These are phyloP conservation scores for Sebastiscus albofasciatus DNA, from an alignment of 2,797 vertebrate genomes.

Conservation along the genomic window DNA sequence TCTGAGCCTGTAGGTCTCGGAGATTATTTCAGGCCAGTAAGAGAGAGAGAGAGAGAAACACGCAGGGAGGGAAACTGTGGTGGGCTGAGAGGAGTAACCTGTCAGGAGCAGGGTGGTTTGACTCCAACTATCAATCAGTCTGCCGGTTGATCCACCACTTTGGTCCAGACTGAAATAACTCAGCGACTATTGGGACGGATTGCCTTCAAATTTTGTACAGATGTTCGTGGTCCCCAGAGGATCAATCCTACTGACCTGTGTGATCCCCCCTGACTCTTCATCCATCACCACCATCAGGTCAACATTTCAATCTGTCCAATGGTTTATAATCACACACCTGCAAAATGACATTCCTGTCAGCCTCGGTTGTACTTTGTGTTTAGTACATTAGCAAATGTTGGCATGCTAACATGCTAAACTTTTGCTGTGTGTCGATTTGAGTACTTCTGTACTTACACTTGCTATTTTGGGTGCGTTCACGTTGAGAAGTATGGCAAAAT, in stretches of 20 bases:
- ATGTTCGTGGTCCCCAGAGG: background rate
- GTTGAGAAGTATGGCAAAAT: no score
- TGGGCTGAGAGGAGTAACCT: constrained; percentile 11
- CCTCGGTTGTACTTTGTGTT: background rate
- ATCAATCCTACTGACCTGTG: background rate
- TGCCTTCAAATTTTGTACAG: background rate
- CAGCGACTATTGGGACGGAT: background rate
- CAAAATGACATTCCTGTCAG: background rate
- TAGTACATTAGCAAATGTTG: background rate
- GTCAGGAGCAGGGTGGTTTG: constrained; percentile 7
- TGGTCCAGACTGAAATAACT: background rate
- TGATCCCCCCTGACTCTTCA: background rate
- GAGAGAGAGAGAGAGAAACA: background rate
- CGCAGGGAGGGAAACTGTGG: background rate
- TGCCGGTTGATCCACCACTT: background rate
- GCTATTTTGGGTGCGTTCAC: no score
- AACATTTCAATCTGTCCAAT: background rate
- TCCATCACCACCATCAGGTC: background rate
- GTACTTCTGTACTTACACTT: no score
- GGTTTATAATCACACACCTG: background rate
- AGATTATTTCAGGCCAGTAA: constrained; percentile 29
- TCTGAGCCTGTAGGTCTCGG: constrained; percentile 32
- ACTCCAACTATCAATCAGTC: background rate
- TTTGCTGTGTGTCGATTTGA: no score
- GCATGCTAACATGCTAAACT: background rate